Base-by-base conservation (phyloP, 2,888 invertebrate genomes). In the Phyllotreta cruciferae region DNA sequence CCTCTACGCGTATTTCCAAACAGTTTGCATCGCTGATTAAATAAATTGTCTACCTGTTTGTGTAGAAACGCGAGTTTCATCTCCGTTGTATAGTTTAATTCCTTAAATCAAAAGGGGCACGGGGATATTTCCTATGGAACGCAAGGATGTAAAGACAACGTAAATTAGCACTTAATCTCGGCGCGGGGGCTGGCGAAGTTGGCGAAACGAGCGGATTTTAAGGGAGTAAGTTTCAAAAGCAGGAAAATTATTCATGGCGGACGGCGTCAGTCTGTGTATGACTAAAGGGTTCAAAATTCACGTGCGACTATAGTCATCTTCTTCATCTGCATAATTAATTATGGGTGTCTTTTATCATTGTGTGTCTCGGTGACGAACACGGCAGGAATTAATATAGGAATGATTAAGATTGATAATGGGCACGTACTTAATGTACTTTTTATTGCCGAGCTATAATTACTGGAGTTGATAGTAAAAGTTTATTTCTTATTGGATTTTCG, bases 241-340 rank as follows among this genome's bases (percentile, higher is more conserved):
- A 41, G 41, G 54, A 54, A 54, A 35, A 54, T 54, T 39, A 54
- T 54, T 41, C 34, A 42, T 54, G 13, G 54, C 54, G 42, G 10
- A 34, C 54, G 39, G 54, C 42, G 41, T 52, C 54, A 54, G 42
- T 11, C 54, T 54, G 54, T 54, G 34, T 42, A 42, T 54, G 34
- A 54, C 54, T 54, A 54, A 54, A 54, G 54, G 54, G 54, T 54
- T 54, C 54, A 53, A 53, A 53, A 39, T 38, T 53, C 53, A 39
- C 53, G 38, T 53, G 53, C 53, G 8, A 54, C 14, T 54, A 54
- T 54, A 54, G 42, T 54, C 54, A 41, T 54, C 54, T 54, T 42
- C 54, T 54, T 54, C 54, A 35, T 54, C 54, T 56, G 39, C 45
- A 57, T 50, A 57, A 57, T 57, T 49, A 57, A 57, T 57, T 57